Evolutionary conservation across 1,140 invertebrate genomes (phyloP).

Genomic region (Gryllus bimaculatus): DNA sequence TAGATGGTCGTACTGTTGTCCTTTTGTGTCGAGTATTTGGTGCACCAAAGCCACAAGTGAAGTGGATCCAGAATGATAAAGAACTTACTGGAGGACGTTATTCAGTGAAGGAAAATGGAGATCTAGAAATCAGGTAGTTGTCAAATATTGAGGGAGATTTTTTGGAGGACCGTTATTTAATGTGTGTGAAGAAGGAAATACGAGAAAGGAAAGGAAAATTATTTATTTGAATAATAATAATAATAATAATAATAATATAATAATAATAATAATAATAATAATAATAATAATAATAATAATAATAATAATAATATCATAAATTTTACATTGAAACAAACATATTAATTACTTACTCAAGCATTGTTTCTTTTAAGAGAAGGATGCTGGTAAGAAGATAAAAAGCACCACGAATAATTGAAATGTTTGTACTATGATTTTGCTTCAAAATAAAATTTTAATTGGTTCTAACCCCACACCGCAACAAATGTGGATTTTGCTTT

Average conservation of each 20-base stretch:
- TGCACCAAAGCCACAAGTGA: conserved; percentile 87
- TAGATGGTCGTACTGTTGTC: conserved; percentile 71
- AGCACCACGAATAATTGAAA: no score
- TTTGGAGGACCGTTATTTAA: background rate
- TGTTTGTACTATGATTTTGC: no score
- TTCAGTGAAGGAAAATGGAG: conserved; percentile 60
- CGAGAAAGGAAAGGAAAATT: background rate
- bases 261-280: no score
- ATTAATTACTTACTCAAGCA: no score
- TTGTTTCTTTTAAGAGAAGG: no score
- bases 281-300: no score
- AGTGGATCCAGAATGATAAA: conserved; percentile 76
- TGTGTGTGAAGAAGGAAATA: background rate
- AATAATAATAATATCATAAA: background rate
- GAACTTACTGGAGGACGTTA: conserved; percentile 79
- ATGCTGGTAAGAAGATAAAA: no score
- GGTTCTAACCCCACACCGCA: no score
- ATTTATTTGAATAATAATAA: background rate
- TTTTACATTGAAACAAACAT: background rate
- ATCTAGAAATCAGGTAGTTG: conserved; percentile 61
- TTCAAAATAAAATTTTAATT: no score
- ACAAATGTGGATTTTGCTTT: no score
- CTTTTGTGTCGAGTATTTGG: conserved; percentile 91
- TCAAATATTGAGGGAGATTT: no score
- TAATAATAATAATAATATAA: background rate